Conservation (phyloP, 2,113 vertebrate species). For the Nycticryphes semicollaris region DNA sequence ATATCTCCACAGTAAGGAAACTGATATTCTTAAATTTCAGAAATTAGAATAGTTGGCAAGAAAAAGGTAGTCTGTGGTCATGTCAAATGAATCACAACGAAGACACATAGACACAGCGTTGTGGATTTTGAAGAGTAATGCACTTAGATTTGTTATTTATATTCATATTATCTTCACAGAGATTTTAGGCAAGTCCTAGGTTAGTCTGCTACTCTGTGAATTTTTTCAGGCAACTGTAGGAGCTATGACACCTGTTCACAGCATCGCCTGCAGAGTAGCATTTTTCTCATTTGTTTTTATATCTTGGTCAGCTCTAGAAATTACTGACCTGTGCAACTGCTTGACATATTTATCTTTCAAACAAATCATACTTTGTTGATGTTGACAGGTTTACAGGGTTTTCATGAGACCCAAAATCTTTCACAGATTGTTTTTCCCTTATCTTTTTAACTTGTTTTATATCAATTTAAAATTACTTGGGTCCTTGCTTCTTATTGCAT, state of each 20-base stretch:
- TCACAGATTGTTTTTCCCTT: background rate
- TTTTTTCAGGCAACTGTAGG: background rate
- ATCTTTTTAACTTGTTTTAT: background rate
- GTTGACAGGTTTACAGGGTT: background rate
- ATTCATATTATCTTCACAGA: background rate
- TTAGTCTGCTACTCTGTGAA: background rate
- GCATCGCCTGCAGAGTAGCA: background rate
- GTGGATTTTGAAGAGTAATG: background rate
- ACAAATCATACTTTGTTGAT: background rate
- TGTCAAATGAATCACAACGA: background rate
- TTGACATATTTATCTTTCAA: background rate
- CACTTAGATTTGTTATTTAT: background rate
- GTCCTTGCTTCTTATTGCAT: background rate
- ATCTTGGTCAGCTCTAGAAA: background rate
- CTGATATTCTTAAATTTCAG: background rate
- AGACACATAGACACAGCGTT: background rate
- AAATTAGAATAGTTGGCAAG: background rate
- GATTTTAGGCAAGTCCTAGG: background rate
- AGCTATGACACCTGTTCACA: background rate
- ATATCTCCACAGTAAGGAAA: background rate
- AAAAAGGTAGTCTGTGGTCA: background rate
- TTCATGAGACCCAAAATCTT: background rate
- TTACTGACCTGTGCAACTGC: background rate
- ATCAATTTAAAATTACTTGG: background rate
- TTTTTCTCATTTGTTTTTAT: background rate